Percentiles rank a stretch among this genome's conserved stretches.
Evolutionary conservation across 2,888 invertebrate genomes (phyloP).

Genomic region (Xanthia togata): DNA sequence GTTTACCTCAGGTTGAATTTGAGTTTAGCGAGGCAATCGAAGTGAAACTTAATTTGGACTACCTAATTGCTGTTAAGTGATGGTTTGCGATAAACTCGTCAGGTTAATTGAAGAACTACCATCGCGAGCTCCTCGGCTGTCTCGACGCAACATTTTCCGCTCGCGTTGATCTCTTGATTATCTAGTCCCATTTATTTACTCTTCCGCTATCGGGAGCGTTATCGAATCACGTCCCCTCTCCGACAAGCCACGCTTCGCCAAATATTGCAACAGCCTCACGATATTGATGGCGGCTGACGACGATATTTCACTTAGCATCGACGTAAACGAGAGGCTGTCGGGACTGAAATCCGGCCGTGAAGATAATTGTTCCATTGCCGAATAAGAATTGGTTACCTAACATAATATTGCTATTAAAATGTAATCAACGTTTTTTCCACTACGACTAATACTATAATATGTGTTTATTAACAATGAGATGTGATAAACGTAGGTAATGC

Average conservation of each 20-base stretch:
- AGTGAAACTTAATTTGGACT: neutral
- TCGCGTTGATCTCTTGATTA: conserved; percentile 63
- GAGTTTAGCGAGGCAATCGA: neutral
- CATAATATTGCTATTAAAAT: conserved; percentile 6
- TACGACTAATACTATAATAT: too few relatives aligned
- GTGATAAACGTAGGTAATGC: conserved; percentile 13
- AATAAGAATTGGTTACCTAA: neutral
- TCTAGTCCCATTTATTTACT: conserved; percentile 56
- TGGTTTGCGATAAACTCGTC: neutral
- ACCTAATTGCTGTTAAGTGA: neutral
- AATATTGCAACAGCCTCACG: conserved; percentile 25
- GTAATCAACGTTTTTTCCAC: conserved; percentile 6
- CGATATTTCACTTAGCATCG: conserved; percentile 23
- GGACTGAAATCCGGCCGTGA: conserved; percentile 4
- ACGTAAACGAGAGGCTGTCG: conserved; percentile 1
- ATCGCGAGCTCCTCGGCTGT: neutral
- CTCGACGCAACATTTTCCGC: conserved; percentile 52
- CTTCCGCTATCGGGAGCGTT: conserved; percentile 28
- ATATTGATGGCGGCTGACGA: conserved; percentile 8
- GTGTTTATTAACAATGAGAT: neutral
- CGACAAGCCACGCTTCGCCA: conserved; percentile 13
- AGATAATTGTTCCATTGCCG: conserved; percentile 27
- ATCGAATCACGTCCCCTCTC: conserved; percentile 46
- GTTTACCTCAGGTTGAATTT: neutral
- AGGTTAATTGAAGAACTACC: neutral